Percentiles rank a stretch among this genome's conserved stretches.
Evolutionary conservation across 2,113 vertebrate genomes (phyloP).

Genomic region (Pelecanoides urinatrix): DNA sequence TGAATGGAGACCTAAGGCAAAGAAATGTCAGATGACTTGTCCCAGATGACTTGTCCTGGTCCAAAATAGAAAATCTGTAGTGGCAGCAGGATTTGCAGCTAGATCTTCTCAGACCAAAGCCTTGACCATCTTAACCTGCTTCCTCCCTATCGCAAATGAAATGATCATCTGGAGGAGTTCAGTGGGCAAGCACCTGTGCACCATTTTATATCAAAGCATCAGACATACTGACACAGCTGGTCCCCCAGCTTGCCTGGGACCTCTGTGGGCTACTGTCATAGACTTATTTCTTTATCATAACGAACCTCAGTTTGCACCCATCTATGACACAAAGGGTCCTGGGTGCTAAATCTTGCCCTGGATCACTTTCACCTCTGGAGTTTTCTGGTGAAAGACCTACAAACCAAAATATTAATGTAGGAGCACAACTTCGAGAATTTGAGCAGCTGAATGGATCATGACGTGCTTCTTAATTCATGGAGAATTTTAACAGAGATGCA

Average conservation of each 20-base stretch:
- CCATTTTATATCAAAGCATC: background rate
- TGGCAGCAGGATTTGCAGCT: background rate
- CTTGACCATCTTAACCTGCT: background rate
- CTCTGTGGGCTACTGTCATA: background rate
- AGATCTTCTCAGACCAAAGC: background rate
- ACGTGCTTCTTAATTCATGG: background rate
- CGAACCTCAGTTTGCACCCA: background rate
- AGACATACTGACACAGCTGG: background rate
- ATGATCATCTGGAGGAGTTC: background rate
- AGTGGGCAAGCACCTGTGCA: background rate
- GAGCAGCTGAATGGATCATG: background rate
- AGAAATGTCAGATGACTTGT: background rate
- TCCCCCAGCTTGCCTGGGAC: background rate
- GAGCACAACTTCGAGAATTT: background rate
- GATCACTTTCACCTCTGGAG: background rate
- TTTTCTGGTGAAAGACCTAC: background rate
- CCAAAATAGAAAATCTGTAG: background rate
- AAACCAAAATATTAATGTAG: background rate
- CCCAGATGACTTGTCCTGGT: background rate
- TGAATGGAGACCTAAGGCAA: background rate
- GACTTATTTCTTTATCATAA: background rate
- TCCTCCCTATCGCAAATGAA: background rate
- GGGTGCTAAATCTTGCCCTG: background rate
- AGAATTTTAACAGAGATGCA: background rate
- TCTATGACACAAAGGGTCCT: background rate